A percentile compares a stretch with the other conserved stretches of the same genome.
phyloP scores from a whole-genome alignment of 2,113 vertebrate species.

The Oxyruncus cristatus region DNA sequence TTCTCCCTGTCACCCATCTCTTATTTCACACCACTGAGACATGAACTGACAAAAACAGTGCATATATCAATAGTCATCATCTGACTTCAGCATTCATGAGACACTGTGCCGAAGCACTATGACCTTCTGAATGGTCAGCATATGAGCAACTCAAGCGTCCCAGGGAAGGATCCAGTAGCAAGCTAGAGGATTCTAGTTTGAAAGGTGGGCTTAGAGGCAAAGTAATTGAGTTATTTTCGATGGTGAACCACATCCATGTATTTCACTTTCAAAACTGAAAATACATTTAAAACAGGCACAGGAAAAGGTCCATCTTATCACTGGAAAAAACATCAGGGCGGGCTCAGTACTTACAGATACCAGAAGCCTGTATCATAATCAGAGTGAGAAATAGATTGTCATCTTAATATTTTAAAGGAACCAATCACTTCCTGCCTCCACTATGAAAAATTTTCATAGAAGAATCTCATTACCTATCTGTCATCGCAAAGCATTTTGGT shows the following conservation, averaged over 20 bases:
- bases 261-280: background rate
- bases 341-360: background rate
- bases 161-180: background rate
- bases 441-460: background rate
- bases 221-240: background rate
- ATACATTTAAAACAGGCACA: background rate
- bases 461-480: background rate
- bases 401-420: background rate
- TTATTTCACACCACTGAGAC: constrained; percentile 3
- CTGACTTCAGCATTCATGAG: background rate
- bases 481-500: background rate
- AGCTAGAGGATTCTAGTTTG: background rate
- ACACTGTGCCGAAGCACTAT: background rate
- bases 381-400: background rate
- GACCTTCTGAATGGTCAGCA: background rate
- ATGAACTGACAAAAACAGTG: constrained; percentile 5
- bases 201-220: background rate
- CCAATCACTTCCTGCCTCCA: background rate
- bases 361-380: background rate
- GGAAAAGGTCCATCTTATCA: background rate
- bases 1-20: background rate
- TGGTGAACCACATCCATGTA: background rate
- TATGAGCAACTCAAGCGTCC: rapidly evolving
- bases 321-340: background rate
- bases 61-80: background rate